Conservation (phyloP, 30 jellyfish, hydroid and myxozoan genomes). For the Sanderia malayensis region DNA sequence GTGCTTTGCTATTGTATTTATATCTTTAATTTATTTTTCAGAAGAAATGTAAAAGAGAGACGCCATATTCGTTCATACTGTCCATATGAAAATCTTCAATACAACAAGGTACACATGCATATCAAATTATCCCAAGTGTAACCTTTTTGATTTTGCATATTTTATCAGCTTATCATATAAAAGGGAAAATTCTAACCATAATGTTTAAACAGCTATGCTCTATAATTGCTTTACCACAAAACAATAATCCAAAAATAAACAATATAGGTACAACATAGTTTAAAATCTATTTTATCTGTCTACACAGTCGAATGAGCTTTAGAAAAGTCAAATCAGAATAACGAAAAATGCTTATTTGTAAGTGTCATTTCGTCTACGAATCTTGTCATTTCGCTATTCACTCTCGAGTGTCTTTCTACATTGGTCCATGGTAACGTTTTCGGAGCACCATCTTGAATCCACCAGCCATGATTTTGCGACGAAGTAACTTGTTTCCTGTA, state of each 20-base stretch:
- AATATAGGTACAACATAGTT: too few relatives aligned
- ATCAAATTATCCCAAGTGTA: too few relatives aligned
- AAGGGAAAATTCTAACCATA: too few relatives aligned
- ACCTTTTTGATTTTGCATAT: too few relatives aligned
- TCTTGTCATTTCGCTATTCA: slow-evolving; percentile 87
- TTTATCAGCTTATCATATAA: too few relatives aligned
- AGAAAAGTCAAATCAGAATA: too few relatives aligned
- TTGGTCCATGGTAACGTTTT: slow-evolving; percentile 70
- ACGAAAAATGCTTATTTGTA: slow-evolving; percentile 71
- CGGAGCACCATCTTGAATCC: slow-evolving; percentile 63
- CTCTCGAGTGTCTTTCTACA: slow-evolving; percentile 54
- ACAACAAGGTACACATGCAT: neutral
- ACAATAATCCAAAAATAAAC: too few relatives aligned
- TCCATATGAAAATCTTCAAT: slow-evolving; percentile 7
- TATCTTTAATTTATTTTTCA: neutral
- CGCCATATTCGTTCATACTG: neutral
- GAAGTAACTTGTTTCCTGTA: slow-evolving; percentile 78
- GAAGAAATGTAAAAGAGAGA: neutral
- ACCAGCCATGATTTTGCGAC: slow-evolving; percentile 93
- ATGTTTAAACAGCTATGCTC: too few relatives aligned
- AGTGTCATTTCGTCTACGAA: slow-evolving; percentile 85
- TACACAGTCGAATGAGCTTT: too few relatives aligned
- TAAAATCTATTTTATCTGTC: too few relatives aligned
- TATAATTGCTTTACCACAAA: too few relatives aligned
- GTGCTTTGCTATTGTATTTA: neutral